These are phyloP conservation scores for Montipora efflorescens DNA, from an alignment of 64 coral and sea anemone species.

Conservation along the genomic window DNA sequence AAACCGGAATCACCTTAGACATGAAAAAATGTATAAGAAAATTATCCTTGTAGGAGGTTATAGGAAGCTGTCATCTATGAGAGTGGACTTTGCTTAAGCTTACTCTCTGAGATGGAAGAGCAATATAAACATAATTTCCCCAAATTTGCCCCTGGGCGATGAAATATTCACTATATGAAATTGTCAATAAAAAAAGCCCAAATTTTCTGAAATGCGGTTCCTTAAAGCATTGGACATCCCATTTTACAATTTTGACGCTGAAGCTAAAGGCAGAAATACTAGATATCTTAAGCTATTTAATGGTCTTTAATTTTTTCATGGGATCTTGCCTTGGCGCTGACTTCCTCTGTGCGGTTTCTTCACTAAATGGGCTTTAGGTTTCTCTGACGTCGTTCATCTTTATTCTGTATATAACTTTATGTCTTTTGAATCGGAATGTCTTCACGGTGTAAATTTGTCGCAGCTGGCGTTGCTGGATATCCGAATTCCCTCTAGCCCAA, in stretches of 20 bases:
- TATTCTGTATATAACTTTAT: background rate
- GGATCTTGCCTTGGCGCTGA: background rate
- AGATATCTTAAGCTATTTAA: background rate
- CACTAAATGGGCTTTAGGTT: background rate
- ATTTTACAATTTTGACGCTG: background rate
- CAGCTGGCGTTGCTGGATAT: background rate
- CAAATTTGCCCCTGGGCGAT: slow-evolving; percentile 19
- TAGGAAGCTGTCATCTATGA: slow-evolving; percentile 18
- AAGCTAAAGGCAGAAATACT: background rate
- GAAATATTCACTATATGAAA: slow-evolving; percentile 14
- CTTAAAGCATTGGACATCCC: slow-evolving; percentile 16
- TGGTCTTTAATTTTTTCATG: background rate
- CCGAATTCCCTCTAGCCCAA: background rate
- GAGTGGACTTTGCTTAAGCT: background rate
- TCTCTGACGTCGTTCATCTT: background rate
- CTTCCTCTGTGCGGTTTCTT: background rate
- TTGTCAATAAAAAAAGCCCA: slow-evolving; percentile 33
- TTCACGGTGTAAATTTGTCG: background rate
- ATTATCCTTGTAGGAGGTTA: background rate
- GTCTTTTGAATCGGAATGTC: background rate
- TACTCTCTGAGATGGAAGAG: slow-evolving; percentile 19
- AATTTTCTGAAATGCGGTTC: background rate
- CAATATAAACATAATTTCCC: slow-evolving; percentile 46
- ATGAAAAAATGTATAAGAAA: background rate
- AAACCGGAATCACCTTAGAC: slow-evolving; percentile 38